phyloP scores from a whole-genome alignment of 1,140 invertebrate species.

The Bicyclus anynana region DNA sequence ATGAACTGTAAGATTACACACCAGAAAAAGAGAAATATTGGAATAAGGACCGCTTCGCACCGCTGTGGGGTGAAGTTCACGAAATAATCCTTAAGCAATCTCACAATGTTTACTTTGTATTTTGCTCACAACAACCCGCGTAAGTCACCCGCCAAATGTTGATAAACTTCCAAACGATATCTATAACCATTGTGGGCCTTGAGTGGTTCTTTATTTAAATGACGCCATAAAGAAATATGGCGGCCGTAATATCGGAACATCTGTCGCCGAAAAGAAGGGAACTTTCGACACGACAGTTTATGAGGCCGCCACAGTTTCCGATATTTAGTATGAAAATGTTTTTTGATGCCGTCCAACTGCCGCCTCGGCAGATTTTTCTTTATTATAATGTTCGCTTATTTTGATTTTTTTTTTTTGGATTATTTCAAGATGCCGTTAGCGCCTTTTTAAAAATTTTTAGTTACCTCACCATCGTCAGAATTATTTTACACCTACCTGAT shows the following conservation, averaged over 20 bases:
- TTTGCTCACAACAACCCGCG: background rate
- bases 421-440: constrained; percentile 2
- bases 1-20: no score
- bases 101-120: background rate
- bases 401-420: constrained; percentile 13
- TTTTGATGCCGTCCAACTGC: constrained; percentile 34
- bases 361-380: constrained; percentile 26
- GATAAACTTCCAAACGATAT: constrained; percentile 49
- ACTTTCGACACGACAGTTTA: constrained; percentile 68
- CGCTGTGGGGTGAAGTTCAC: background rate
- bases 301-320: constrained; percentile 48
- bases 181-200: constrained; percentile 48
- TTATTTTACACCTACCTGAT: no score
- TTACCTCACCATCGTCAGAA: no score
- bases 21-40: background rate
- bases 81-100: background rate
- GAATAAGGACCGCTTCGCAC: background rate
- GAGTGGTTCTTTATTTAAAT: constrained; percentile 72
- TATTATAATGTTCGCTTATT: constrained; percentile 29
- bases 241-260: constrained; percentile 62
- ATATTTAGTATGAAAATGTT: constrained; percentile 64
- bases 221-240: constrained; percentile 70
- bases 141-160: constrained; percentile 24
- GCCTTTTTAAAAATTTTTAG: no score
- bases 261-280: constrained; percentile 67